Evolutionary conservation across 64 coral and sea anemone species (phyloP), one percentile per base, ranked within the genome.

Genomic region (Astreopora myriophthalma): DNA sequence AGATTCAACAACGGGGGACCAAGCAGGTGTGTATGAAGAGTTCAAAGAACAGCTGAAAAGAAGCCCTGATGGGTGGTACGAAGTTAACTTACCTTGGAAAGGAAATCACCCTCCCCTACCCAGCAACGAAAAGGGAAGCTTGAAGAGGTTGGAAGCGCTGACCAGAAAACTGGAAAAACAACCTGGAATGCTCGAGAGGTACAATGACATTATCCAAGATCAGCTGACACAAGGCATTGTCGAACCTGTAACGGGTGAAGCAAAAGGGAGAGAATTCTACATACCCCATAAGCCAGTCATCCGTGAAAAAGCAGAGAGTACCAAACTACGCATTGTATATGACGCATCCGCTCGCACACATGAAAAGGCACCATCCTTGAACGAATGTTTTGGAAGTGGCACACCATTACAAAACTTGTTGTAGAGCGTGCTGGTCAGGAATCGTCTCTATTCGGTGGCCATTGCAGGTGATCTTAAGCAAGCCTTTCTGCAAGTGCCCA

Each of bases 61-160:
- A 31, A 71, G 19, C 3, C 60, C 63, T 4, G 36, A 86, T 2
- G 64, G 64, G 19, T 86, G 83, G 60, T 71, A 86, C 31, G 83
- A 86, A 36, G 64, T 58, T 17, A 34, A 22, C 11, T 44, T 86
- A 14, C 83, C 52, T 2, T 86, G 83, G 83, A 86, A 86, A 69
- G 38, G 11, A 35, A 46, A 52, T 20, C 83, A 86, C 51, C 22
- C 39, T 3, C 63, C 60, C 17, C 63, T 86, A 11, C 83, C 63
- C 2, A 69, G 2, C 25, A 86, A 86, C 33, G 20, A 69, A 12
- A 0, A 0, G 25, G 83, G 64, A 27, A 86, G 64, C 24, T 8
- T 31, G 3, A 28, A 55, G 38, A n/a, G 83, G 12, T 22, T 86
- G 7, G 60, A 67, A 26, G 42, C 5, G 31, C 66, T 86, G 11